Conservation (phyloP, 2,888 invertebrate species). For the Leptinotarsa peninsularis region DNA sequence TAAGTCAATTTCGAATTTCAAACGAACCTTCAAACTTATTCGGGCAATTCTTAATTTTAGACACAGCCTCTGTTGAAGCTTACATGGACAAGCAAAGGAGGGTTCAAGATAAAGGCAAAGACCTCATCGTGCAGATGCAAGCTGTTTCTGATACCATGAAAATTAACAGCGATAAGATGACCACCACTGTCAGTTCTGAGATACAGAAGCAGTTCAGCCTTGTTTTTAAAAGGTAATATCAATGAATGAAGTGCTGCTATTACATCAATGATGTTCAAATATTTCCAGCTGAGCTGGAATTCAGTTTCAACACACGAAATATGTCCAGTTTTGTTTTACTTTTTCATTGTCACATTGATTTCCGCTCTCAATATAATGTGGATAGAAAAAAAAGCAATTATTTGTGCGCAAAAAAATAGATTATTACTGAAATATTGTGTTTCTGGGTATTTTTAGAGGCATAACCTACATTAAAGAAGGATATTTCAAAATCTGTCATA, state of each 20-base stretch:
- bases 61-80: slow-evolving; percentile 64
- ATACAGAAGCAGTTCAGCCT: slow-evolving; percentile 62
- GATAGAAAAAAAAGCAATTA: too few species aligned
- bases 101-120: slow-evolving; percentile 65
- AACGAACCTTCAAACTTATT: neutral
- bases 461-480: too few species aligned
- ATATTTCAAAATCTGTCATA: too few species aligned
- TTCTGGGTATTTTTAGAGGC: too few species aligned
- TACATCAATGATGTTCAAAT: neutral
- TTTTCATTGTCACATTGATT: too few species aligned
- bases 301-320: too few species aligned
- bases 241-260: neutral
- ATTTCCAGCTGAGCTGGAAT: neutral
- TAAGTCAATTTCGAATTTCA: slow-evolving; percentile 66
- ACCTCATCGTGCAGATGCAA: slow-evolving; percentile 65
- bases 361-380: too few species aligned
- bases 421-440: too few species aligned
- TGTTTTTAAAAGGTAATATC: slow-evolving; percentile 60
- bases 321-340: too few species aligned
- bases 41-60: slow-evolving; percentile 49
- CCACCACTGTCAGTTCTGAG: slow-evolving; percentile 58
- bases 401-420: too few species aligned
- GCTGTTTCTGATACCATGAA: slow-evolving; percentile 62
- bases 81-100: slow-evolving; percentile 65
- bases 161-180: slow-evolving; percentile 61